phyloP scores from a whole-genome alignment of 2,797 vertebrate genomes.

The Alosa sapidissima region DNA sequence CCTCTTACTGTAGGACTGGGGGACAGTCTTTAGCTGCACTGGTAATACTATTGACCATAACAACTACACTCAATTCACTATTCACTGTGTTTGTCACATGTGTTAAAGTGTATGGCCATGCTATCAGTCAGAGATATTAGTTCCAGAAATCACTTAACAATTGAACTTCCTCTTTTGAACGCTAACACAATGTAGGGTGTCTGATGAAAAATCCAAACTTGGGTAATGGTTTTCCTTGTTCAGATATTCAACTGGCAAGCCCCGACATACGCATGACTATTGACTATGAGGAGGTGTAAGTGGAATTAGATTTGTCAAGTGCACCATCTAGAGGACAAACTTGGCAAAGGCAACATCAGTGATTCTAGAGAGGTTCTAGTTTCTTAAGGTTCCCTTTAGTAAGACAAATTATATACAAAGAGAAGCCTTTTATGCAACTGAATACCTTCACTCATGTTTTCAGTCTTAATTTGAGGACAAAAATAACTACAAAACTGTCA shows the following conservation, averaged over 20 bases:
- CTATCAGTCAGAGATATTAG: neutral
- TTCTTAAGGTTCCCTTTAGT: neutral
- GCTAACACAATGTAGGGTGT: neutral
- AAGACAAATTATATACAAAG: neutral
- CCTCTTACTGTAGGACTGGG: neutral
- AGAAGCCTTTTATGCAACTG: neutral
- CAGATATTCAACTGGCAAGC: neutral
- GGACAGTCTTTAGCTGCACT: neutral
- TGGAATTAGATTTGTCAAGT: slow-evolving; percentile 27
- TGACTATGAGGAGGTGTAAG: neutral
- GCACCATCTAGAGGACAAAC: slow-evolving; percentile 62
- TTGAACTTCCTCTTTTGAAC: no score
- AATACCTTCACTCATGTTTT: neutral
- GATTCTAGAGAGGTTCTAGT: neutral
- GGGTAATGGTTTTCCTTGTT: neutral
- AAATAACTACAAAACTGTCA: neutral
- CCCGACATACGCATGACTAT: neutral
- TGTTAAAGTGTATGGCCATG: neutral
- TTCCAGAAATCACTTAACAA: neutral
- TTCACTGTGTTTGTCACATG: neutral
- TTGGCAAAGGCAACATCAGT: neutral
- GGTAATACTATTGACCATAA: neutral
- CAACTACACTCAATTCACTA: neutral
- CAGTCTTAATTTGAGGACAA: neutral
- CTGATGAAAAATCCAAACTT: neutral